These are phyloP conservation scores for Eptesicus fuscus DNA, from an alignment of 2,113 vertebrate species.

Conservation along the genomic window DNA sequence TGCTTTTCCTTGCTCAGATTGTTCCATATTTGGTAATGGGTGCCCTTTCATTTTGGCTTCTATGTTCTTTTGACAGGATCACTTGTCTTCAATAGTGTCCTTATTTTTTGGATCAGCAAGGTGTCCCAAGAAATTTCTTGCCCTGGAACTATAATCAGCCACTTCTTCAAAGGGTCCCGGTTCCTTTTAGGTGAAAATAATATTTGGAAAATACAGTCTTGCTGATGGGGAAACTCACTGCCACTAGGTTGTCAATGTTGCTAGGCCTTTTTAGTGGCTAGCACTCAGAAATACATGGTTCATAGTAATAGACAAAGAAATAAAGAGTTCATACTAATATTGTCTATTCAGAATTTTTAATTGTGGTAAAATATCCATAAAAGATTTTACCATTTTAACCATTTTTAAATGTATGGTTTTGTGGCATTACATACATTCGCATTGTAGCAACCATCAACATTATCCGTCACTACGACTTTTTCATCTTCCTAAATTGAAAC, in stretches of 20 bases:
- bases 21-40: not conserved
- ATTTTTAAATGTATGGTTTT: not conserved
- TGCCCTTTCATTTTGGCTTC: not conserved
- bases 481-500: not conserved
- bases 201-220: not conserved
- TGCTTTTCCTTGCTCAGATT: not conserved
- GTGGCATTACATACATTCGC: not conserved
- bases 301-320: not conserved
- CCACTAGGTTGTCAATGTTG: not conserved
- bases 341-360: not conserved
- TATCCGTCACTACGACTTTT: not conserved
- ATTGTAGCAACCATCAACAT: not conserved
- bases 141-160: not conserved
- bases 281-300: not conserved
- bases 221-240: not conserved
- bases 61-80: not conserved
- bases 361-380: not conserved
- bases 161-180: not conserved
- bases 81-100: not conserved
- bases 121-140: conserved; percentile 9
- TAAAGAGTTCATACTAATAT: not conserved
- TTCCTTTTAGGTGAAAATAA: not conserved
- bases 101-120: not conserved
- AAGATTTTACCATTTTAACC: not conserved
- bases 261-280: not conserved